These are phyloP conservation scores for Piezodorus guildinii DNA, from an alignment of 1,140 invertebrate species.

Conservation along the genomic window DNA sequence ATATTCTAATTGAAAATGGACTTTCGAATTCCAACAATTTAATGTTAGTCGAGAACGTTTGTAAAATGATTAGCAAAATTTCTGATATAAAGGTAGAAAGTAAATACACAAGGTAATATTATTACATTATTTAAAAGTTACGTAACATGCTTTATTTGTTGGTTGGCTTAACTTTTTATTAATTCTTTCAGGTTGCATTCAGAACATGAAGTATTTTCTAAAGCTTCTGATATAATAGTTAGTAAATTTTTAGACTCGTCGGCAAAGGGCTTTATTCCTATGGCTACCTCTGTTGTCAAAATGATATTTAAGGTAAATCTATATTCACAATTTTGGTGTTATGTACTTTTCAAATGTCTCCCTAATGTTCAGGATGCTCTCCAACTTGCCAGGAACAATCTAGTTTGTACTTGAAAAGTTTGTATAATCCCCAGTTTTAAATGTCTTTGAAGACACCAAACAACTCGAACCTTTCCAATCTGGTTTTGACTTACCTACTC, in stretches of 20 bases:
- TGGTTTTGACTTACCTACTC: too few relatives aligned
- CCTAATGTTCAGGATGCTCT: too few relatives aligned
- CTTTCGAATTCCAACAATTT: slow-evolving; percentile 38
- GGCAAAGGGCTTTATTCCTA: neutral
- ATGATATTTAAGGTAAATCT: neutral
- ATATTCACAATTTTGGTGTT: neutral
- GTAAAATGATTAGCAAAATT: slow-evolving; percentile 44
- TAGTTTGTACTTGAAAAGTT: too few relatives aligned
- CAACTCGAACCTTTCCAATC: too few relatives aligned
- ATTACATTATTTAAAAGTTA: neutral
- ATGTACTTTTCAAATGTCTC: too few relatives aligned
- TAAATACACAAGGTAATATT: slow-evolving; percentile 20
- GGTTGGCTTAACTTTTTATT: neutral
- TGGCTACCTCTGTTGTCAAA: neutral
- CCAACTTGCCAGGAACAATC: too few relatives aligned
- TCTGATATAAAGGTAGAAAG: slow-evolving; percentile 30
- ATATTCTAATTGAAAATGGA: slow-evolving; percentile 21
- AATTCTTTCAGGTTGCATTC: neutral
- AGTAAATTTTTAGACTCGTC: neutral
- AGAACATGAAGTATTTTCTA: neutral
- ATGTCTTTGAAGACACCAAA: too few relatives aligned
- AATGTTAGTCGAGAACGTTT: slow-evolving; percentile 44
- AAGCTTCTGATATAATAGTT: neutral
- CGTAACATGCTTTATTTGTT: neutral
- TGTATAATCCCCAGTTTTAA: too few relatives aligned